These are phyloP conservation scores for Pseudomyrmex concolor DNA, from an alignment of 1,140 invertebrate species.

Conservation along the genomic window DNA sequence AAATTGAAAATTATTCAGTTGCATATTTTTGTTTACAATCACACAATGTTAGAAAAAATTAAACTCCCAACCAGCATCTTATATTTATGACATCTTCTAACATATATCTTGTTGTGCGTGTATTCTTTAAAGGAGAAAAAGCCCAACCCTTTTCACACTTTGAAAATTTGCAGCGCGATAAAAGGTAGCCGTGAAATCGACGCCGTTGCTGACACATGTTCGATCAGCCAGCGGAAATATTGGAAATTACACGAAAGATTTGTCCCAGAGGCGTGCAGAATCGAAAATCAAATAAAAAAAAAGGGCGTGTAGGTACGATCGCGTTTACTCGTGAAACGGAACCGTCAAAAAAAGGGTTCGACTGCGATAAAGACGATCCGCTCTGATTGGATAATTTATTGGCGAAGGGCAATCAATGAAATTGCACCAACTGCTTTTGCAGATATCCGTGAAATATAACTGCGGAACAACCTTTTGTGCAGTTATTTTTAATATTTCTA, in stretches of 20 bases:
- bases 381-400: constrained; percentile 83
- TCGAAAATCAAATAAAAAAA: constrained; percentile 84
- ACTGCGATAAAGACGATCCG: constrained; percentile 74
- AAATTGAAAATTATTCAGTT: no score
- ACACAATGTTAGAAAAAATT: no score
- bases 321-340: constrained; percentile 1
- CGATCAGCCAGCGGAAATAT: constrained; percentile 75
- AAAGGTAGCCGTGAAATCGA: constrained; percentile 80
- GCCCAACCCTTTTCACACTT: constrained; percentile 77
- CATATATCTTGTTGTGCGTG: constrained; percentile 19
- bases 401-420: constrained; percentile 63
- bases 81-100: neutral
- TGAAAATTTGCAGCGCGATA: constrained; percentile 71
- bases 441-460: constrained; percentile 37
- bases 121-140: constrained; percentile 7
- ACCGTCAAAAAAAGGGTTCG: constrained; percentile 74
- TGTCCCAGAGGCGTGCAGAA: constrained; percentile 80
- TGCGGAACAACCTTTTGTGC: neutral
- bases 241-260: constrained; percentile 84
- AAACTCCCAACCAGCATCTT: no score
- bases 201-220: constrained; percentile 73
- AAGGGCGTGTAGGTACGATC: constrained; percentile 66
- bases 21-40: neutral
- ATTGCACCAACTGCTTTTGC: constrained; percentile 22
- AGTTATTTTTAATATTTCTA: neutral